Evolutionary conservation across 2,888 invertebrate species (phyloP), one percentile per base, ranked within the genome.

Genomic region (Orgyia antiqua): DNA sequence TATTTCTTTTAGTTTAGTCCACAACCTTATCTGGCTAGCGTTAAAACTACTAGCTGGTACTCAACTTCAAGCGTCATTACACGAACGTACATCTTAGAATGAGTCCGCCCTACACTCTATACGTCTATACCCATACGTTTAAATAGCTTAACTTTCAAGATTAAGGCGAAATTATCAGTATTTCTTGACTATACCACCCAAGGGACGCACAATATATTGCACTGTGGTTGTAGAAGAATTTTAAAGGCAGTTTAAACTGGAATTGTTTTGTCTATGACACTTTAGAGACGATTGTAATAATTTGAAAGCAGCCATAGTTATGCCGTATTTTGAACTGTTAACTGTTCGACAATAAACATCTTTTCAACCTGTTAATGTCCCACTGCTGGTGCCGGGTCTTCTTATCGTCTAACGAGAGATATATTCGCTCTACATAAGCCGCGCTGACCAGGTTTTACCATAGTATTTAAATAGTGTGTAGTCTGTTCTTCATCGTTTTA

Each of bases 31-130:
- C 40, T 37, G 36, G 33, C 45, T 50, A 33, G 42, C 49, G 44
- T 46, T 55, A 51, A 58, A 59, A 60, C 56, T 56, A 54, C 34
- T 47, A 29, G 34, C 42, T 45, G 39, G 36, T 40, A 45, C 45
- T 57, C 53, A 61, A 64, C 58, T 64, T 58, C 51, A 67, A 53
- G 64, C 58, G 35, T 57, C 63, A 58, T 66, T 67, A 57, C 49
- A 31, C 42, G 29, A 29, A 33, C 51, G 49, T 64, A 58, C 46
- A 52, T 58, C 34, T 37, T 34, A 2, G 29, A 42, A 58, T 57
- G 49, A 54, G 43, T 10, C 39, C 34, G 24, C 12, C 32, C 23
- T 29, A 12, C 24, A 13, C 36, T 26, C 35, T 39, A 33, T n/a
- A n/a, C 24, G 5, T 13, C 13, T 23, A 23, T 18, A 7, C 27